Base-by-base conservation (phyloP, 2,797 vertebrate species). In the Spondyliosoma cantharus region DNA sequence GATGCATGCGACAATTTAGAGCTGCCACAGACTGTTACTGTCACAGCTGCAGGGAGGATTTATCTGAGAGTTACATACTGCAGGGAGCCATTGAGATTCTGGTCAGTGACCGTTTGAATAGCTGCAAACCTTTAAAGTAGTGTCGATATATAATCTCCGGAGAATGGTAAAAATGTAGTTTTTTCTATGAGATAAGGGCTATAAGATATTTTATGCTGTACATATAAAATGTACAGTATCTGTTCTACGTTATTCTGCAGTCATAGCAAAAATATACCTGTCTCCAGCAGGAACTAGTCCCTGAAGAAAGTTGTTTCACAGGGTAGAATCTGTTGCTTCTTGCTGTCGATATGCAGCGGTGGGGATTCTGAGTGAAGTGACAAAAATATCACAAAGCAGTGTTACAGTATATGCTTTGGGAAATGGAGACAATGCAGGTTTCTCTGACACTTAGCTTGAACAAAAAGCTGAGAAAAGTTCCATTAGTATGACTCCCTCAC, bases 311-410 rank as follows among this genome's bases (percentile, higher is more conserved):
- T 57, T 7, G 22, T 6, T 50, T 74, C 20, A 48, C 7, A 56
- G 43, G 42, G 42, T 15, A 68, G 57, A 66, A 42, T 32, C 68
- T 70, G 61, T 50, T 24, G 37, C 3, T 12, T 54, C 46, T 60
- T 74, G 25, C 49, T 67, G 71, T 32, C 14, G 19, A 59, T 2
- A 27, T 60, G 14, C 7, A 59, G 37, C 45, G 29, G 6, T 72
- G 11, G 62, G 16, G 49, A 63, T 45, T 78, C 8, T 19, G 42
- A 24, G 12, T 45, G 22, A 68, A 60, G 29, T 27, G 20, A 61
- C 25, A 24, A 37, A 27, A 45, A 24, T 22, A 45, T 20, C 2
- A 7, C 68, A 11, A 76, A 11, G 20, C 19, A 11, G 15, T 63
- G 45, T 29, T n/a, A 9, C 37, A 37, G 37, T 37, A 14, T 27